Conservation (phyloP, 2,797 vertebrate genomes). For the Moxostoma hubbsi region DNA sequence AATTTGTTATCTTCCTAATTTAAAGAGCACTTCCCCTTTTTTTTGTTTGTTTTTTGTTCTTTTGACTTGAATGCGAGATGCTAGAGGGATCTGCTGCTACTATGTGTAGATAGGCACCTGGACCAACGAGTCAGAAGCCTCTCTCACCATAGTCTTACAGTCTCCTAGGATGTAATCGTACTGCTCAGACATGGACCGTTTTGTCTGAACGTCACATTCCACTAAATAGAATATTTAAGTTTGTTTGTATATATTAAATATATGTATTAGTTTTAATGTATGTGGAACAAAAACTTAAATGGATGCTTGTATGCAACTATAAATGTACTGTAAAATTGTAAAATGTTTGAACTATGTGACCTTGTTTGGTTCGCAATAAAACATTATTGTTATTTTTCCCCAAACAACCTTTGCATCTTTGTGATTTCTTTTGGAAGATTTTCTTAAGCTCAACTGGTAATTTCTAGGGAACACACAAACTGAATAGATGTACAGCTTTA, state of each 20-base stretch:
- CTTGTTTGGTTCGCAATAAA: constrained; percentile 97
- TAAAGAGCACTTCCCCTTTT: constrained; percentile 3
- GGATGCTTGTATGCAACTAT: constrained; percentile 76
- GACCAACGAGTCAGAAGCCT: constrained; percentile 76
- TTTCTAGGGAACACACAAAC: too few species aligned
- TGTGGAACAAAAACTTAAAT: constrained; percentile 88
- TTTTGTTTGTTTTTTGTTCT: constrained; percentile 70
- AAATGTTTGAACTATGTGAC: constrained; percentile 89
- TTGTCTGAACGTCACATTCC: constrained; percentile 84
- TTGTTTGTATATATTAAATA: constrained; percentile 88
- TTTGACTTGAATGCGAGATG: constrained; percentile 77
- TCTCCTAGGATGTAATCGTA: constrained; percentile 65
- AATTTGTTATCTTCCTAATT: constrained; percentile 16
- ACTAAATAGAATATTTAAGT: constrained; percentile 93
- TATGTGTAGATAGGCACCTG: constrained; percentile 83
- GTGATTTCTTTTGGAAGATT: background rate
- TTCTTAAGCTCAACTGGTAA: too few species aligned
- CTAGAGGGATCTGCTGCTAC: constrained; percentile 87
- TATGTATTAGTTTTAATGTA: constrained; percentile 94
- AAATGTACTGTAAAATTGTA: constrained; percentile 94
- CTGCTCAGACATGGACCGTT: constrained; percentile 80
- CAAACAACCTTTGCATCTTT: constrained; percentile 8
- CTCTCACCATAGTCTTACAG: constrained; percentile 82
- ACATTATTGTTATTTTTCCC: constrained; percentile 80
- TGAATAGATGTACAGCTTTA: too few species aligned